These are phyloP conservation scores for Ceraclea dissimilis DNA, from an alignment of 2,888 invertebrate species.

Conservation along the genomic window DNA sequence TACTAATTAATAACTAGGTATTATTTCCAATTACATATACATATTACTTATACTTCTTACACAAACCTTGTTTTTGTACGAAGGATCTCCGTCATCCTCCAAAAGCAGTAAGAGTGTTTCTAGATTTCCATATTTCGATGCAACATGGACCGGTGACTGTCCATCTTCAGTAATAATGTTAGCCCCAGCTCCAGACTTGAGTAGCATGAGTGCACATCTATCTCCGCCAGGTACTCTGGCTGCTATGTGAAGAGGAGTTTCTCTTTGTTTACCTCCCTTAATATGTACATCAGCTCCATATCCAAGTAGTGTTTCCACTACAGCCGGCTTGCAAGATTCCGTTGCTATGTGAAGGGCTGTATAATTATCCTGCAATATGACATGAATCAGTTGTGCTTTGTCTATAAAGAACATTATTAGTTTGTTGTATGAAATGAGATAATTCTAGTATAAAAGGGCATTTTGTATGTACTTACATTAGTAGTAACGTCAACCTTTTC, in stretches of 20 bases:
- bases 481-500: conserved; percentile 94
- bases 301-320: conserved; percentile 91
- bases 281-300: conserved; percentile 97
- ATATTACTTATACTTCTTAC: too few relatives aligned
- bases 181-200: conserved; percentile 96
- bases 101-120: conserved; percentile 78
- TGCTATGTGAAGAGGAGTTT: conserved; percentile 97
- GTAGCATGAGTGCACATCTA: conserved; percentile 90
- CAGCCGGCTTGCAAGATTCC: conserved; percentile 86
- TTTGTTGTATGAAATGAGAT: not conserved
- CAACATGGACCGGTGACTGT: conserved; percentile 94
- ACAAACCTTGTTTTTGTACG: conserved; percentile 78
- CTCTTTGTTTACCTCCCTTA: conserved; percentile 78
- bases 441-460: not conserved
- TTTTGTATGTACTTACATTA: conserved; percentile 57
- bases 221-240: conserved; percentile 87
- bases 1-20: not conserved
- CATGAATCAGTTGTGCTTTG: too few relatives aligned
- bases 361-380: conserved; percentile 79
- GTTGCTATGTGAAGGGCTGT: conserved; percentile 98
- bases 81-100: conserved; percentile 91
- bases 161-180: conserved; percentile 94
- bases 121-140: conserved; percentile 86
- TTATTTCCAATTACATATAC: too few relatives aligned
- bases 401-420: too few relatives aligned